Evolutionary conservation across 1,140 invertebrate genomes (phyloP).

Genomic region (Akabosia matsudoensis): DNA sequence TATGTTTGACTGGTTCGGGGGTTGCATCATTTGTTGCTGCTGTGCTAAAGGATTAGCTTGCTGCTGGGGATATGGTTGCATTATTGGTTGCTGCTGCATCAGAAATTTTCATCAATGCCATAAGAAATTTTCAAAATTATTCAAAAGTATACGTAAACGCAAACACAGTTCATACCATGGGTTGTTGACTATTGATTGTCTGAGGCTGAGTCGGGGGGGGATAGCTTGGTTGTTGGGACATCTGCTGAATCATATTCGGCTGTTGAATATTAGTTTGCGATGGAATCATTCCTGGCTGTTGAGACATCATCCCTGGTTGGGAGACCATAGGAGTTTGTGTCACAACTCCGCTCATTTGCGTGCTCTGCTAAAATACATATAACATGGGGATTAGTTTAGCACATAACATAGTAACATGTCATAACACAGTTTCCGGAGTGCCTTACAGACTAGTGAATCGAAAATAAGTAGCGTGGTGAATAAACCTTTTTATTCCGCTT

Average conservation of each 20-base stretch:
- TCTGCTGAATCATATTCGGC: constrained; percentile 15
- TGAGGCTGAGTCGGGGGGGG: neutral
- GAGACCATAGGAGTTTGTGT: constrained; percentile 23
- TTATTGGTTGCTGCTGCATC: constrained; percentile 33
- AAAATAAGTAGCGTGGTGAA: no score
- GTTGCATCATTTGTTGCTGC: constrained; percentile 11
- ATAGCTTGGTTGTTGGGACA: neutral
- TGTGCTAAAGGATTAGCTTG: constrained; percentile 28
- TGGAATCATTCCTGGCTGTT: constrained; percentile 13
- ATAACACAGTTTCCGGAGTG: no score
- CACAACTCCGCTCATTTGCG: constrained; percentile 37
- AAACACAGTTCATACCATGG: neutral
- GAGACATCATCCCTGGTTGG: constrained; percentile 33
- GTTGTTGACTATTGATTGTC: neutral
- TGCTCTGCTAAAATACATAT: constrained; percentile 28
- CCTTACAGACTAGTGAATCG: no score
- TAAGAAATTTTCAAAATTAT: no score
- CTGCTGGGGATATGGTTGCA: constrained; percentile 38
- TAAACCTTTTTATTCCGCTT: no score
- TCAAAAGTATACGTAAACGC: neutral
- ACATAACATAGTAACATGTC: no score
- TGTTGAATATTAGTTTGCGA: constrained; percentile 2
- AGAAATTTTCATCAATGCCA: neutral
- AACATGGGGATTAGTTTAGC: constrained; percentile 3
- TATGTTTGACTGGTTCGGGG: constrained; percentile 5